Evolutionary conservation across 2,113 vertebrate species (phyloP), one percentile per base, ranked within the genome.

Genomic region (Myotis lucifugus): DNA sequence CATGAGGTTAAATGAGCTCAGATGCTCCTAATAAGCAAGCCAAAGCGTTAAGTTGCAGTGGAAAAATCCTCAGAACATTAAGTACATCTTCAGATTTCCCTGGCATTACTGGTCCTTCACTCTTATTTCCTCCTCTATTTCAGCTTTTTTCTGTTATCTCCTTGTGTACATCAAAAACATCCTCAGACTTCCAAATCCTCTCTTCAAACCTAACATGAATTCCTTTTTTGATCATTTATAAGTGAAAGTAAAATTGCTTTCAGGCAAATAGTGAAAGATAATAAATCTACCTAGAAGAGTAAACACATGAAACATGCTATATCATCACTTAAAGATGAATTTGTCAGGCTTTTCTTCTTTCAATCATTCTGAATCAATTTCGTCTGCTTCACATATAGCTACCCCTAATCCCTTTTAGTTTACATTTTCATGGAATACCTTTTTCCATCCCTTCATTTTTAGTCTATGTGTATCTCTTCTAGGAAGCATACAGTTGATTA

Each of bases 191-290:
- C 34, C 70, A 74, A 87, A 56, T 67, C 40, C 46, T 59, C 15
- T 59, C 61, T 61, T 86, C n/a, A 74, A 90, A 79, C 40, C 15
- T 56, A 42, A 50, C 13, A 52, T 18, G 64, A 78, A 73, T 78
- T 85, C 25, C 25, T 42, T 73, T 52, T 48, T 18, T 42, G 74
- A 37, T 90, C 37, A 78, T 40, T 85, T 77, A 15, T 46, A 91
- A 88, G 67, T 25, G 69, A 95, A 29, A 88, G 32, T 23, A 86
- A 91, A 95, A 89, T 42, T 73, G 77, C 56, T 89, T 59, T 13
- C 90, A 88, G 52, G 66, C 54, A 86, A 85, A 37, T 7, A 85
- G 15, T 15, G 29, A 77, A 59, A 91, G 59, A 56, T 32, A 67
- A 77, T n/a, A 72, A 67, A 52, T 66, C 69, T 67, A 66, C 56